Conservation (phyloP, 2,797 vertebrate species). For the Alosa sapidissima region DNA sequence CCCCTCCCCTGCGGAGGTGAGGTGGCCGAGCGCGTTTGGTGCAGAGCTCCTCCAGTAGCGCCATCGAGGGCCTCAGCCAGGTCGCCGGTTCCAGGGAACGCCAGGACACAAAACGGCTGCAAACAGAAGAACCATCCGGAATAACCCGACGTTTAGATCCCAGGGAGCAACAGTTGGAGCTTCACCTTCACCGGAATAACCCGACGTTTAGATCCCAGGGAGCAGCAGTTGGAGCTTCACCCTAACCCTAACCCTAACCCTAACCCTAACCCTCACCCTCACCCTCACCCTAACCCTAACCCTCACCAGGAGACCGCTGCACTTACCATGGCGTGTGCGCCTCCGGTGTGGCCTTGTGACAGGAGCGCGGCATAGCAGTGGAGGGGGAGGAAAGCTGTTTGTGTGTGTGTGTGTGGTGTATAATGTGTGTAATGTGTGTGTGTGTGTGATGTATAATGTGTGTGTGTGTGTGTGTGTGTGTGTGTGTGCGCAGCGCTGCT, state of each 20-base stretch:
- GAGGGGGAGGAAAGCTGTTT: no score
- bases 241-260: no score
- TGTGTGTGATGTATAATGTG: constrained; percentile 2
- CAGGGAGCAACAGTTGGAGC: not conserved
- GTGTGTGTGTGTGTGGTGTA: not conserved
- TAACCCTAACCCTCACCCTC: no score
- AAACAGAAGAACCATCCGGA: not conserved
- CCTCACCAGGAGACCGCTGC: not conserved
- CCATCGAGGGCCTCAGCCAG: not conserved
- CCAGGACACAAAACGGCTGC: no score
- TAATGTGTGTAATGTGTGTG: not conserved
- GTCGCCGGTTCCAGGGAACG: not conserved
- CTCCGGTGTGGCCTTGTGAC: not conserved
- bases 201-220: no score
- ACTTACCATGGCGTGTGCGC: not conserved
- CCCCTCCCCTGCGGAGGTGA: no score
- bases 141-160: not conserved
- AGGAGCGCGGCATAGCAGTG: no score
- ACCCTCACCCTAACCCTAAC: no score
- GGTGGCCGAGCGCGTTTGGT: no score
- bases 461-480: constrained; percentile 23
- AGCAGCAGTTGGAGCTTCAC: no score
- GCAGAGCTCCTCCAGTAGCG: no score
- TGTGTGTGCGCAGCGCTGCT: constrained; percentile 77
- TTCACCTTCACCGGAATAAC: not conserved